Conservation (phyloP, 2,113 vertebrate species). For the Baryphthengus martii region DNA sequence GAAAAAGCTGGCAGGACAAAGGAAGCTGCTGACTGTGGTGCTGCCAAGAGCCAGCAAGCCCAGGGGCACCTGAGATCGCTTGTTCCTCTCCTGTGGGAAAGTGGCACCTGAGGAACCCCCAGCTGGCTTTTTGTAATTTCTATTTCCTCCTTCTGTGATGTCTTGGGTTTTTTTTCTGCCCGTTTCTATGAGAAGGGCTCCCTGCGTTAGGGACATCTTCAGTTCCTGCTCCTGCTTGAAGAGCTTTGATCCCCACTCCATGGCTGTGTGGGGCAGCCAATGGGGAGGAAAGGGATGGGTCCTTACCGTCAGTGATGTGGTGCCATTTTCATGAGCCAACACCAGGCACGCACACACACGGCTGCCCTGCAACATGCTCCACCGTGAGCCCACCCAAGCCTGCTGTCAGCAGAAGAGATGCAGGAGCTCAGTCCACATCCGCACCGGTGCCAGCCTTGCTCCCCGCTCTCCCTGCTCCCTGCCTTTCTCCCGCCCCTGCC, state of each 20-base stretch:
- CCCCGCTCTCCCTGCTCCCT: background rate
- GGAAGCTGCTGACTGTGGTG: background rate
- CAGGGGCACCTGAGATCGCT: background rate
- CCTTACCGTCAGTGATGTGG: background rate
- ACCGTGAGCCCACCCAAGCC: background rate
- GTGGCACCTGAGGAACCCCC: background rate
- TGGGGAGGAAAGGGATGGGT: background rate
- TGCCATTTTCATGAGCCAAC: too few relatives aligned
- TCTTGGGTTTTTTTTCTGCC: background rate
- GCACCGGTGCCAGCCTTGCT: background rate
- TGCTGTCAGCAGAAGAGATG: background rate
- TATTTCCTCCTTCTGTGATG: background rate
- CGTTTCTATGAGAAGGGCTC: background rate
- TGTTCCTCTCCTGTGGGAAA: background rate
- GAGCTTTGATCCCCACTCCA: background rate
- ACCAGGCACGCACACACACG: accelerated
- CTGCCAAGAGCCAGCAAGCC: background rate
- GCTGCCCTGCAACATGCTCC: background rate
- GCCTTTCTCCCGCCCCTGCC: background rate
- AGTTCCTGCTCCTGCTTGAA: background rate
- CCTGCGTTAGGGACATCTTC: background rate
- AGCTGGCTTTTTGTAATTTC: background rate
- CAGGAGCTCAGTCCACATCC: background rate
- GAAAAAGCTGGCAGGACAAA: background rate
- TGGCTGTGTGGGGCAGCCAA: accelerated